Evolutionary conservation across 2,888 invertebrate species (phyloP).

Genomic region (Philonicus albiceps): DNA sequence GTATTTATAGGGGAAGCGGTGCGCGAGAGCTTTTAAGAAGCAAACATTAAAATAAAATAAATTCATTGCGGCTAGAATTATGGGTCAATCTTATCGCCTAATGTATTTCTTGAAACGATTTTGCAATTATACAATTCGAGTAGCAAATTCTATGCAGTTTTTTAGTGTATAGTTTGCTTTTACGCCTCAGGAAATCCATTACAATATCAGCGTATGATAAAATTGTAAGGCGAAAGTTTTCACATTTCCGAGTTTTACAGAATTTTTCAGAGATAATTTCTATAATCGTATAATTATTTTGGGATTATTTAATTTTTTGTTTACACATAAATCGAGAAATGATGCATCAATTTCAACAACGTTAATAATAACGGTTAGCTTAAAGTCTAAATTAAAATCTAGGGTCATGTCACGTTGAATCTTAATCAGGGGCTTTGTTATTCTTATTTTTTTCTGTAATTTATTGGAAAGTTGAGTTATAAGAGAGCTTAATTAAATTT

Average conservation of each 20-base stretch:
- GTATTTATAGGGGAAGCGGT: slow-evolving; percentile 11
- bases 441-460: no score
- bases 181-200: background rate
- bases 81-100: background rate
- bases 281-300: background rate
- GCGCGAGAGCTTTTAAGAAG: background rate
- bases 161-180: background rate
- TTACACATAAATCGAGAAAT: no score
- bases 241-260: background rate
- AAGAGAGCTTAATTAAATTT: no score
- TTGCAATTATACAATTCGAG: background rate
- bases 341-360: no score
- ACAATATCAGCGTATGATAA: background rate
- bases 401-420: no score
- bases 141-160: background rate
- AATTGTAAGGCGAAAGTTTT: background rate
- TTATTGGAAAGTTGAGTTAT: no score
- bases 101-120: background rate
- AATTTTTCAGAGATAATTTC: background rate
- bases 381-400: no score
- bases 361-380: no score
- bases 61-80: background rate
- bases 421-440: no score
- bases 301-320: no score
- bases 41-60: background rate